A percentile compares a stretch with the other conserved stretches of the same genome.
phyloP scores from a whole-genome alignment of 2,797 vertebrate species.

The Pangasius macronema region DNA sequence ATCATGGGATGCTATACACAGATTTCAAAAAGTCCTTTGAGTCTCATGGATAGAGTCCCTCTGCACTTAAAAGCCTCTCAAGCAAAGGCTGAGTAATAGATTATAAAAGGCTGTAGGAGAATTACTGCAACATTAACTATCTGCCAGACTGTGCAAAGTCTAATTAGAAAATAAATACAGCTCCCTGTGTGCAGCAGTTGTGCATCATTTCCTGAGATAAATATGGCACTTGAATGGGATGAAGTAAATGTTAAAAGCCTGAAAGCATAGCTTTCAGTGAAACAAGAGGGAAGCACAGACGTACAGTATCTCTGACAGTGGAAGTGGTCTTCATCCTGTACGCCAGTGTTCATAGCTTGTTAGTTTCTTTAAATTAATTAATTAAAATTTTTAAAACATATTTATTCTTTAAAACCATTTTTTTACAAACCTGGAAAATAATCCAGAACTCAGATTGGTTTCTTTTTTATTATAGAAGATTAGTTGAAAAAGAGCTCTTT shows the following conservation, averaged over 20 bases:
- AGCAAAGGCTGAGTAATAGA: background rate
- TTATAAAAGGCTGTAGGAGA: conserved; percentile 4
- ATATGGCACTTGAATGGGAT: conserved; percentile 1
- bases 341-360: background rate
- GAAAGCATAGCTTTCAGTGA: background rate
- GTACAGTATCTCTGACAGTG: background rate
- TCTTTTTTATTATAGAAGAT: background rate
- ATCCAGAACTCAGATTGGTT: background rate
- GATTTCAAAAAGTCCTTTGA: background rate
- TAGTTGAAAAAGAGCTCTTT: background rate
- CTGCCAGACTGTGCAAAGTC: conserved; percentile 28
- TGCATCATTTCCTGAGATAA: conserved; percentile 30
- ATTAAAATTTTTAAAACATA: background rate
- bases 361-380: background rate
- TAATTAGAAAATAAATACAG: conserved; percentile 28
- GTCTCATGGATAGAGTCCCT: conserved; percentile 13
- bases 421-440: background rate
- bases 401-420: background rate
- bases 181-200: conserved; percentile 17
- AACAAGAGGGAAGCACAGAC: background rate
- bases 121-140: conserved; percentile 29
- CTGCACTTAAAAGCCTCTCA: conserved; percentile 2
- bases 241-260: conserved; percentile 11
- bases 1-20: background rate
- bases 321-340: background rate